Base-by-base conservation (phyloP, 2,888 invertebrate genomes). In the Euzophera pinguis region DNA sequence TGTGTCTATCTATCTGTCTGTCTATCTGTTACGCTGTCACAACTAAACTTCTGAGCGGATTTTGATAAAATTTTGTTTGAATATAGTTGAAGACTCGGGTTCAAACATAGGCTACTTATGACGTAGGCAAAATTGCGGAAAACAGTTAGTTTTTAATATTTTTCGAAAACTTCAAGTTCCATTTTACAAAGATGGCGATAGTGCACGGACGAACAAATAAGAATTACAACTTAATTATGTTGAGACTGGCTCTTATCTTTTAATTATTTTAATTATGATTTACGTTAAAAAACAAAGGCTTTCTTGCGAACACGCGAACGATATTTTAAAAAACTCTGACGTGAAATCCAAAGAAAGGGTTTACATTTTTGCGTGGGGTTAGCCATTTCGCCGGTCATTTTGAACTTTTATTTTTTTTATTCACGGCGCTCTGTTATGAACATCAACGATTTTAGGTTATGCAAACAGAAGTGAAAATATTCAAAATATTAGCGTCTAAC, bases 181-280 rank as follows among this genome's bases (percentile, higher is more conserved):
- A 22, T 22, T 22, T 5, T 5, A 22, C 41, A 17, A n/a, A n/a
- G n/a, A n/a, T n/a, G n/a, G n/a, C n/a, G n/a, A 41, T 41, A 41
- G 27, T 12, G 1, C 1, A 16, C 12, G 42, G 27, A 12, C 27
- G 27, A 12, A 8, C 42, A 12, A 29, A 43, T 7, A 29, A 43
- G 12, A 43, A 27, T 27, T 43, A 43, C 42, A 43, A 27, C 42
- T 27, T 13, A 43, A 43, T 43, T 43, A 43, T 43, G 12, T 22
- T 27, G 7, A 12, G 22, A n/a, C 22, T 1, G 12, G 37, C 12
- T 13, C 65, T 76, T 74, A 74, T 78, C 73, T 75, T 70, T 74
- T 78, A 77, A 77, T 79, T 79, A 67, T 71, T 74, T 69, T 77
- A 73, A 78, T 77, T 76, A 75, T 74, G 75, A 78, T 79, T 75